Evolutionary conservation across 2,888 invertebrate species (phyloP), one percentile per base, ranked within the genome.

Genomic region (Lissonota sp.): DNA sequence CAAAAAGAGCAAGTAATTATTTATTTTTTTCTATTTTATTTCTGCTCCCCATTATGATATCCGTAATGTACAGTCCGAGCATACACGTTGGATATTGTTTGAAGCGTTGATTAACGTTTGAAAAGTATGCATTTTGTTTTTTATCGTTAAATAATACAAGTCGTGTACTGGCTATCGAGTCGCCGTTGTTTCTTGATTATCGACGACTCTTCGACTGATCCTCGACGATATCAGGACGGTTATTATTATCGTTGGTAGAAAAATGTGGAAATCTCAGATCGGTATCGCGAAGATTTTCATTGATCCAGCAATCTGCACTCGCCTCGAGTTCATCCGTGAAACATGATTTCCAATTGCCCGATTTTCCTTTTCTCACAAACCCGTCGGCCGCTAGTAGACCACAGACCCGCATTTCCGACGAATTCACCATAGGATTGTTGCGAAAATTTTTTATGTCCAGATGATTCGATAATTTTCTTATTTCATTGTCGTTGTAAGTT

Each of bases 401-500:
- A 1, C 93, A 94, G 90, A 96, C 93, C 64, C 95, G 94, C 79
- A 95, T 94, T 67, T 94, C 94, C 10, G 10, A 10, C 10, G 66
- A 14, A 90, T 98, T 98, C 0, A 97, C 96, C 5, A 96, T 95
- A 58, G 95, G 94, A 92, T 98, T 98, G 10, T 95, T 94, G 84
- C 96, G 95, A 93, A 98, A 98, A 90, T 95, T 97, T 6, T 95
- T 94, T 83, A 99, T 97, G 87, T 95, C 94, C 78, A 98, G 94
- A 90, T 98, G 97, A 5, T 96, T 92, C 7, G 94, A 94, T 4
- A 98, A 93, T 26, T 92, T 92, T 0, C 93, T 88, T 0, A 97
- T 90, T 88, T 97, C 94, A n/a, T 94, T 94, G 0, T 93, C 92
- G 0, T 93, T 93, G 75, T 95, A 93, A 0, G 91, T 86, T 89